These are phyloP conservation scores for Mycteria americana DNA, from an alignment of 2,797 vertebrate species.

Conservation along the genomic window DNA sequence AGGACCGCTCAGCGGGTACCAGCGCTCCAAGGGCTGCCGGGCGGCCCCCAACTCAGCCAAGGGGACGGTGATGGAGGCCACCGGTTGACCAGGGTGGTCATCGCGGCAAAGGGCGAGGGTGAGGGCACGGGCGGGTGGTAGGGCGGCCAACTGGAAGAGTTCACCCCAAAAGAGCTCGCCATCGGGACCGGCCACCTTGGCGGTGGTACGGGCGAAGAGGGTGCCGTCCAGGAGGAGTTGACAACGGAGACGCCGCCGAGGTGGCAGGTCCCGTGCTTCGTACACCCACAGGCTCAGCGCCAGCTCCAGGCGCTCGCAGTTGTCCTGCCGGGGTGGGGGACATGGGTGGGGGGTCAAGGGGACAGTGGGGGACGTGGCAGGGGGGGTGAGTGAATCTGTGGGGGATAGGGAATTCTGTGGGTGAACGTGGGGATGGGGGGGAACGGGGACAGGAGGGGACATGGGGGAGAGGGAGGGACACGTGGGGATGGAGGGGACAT, in stretches of 20 bases:
- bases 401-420: background rate
- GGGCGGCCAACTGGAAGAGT: conserved; percentile 88
- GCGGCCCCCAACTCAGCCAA: conserved; percentile 77
- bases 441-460: too few relatives aligned
- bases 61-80: conserved; percentile 82
- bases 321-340: conserved; percentile 79
- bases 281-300: conserved; percentile 89
- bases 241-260: conserved; percentile 74
- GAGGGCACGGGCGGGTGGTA: conserved; percentile 82
- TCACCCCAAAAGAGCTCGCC: conserved; percentile 89
- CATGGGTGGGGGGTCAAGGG: background rate
- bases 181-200: conserved; percentile 70
- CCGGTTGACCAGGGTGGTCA: conserved; percentile 77
- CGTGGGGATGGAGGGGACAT: too few relatives aligned
- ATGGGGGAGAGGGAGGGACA: background rate
- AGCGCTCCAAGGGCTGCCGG: conserved; percentile 80
- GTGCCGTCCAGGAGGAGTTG: conserved; percentile 88
- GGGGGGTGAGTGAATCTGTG: background rate
- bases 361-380: background rate
- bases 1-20: conserved; percentile 80
- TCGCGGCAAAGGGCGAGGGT: conserved; percentile 83
- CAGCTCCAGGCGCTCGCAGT: conserved; percentile 87
- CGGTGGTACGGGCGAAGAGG: conserved; percentile 86
- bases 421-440: background rate
- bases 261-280: conserved; percentile 86